Conservation (phyloP, 1,140 invertebrate genomes). For the Brachionus asplanchnoidis region DNA sequence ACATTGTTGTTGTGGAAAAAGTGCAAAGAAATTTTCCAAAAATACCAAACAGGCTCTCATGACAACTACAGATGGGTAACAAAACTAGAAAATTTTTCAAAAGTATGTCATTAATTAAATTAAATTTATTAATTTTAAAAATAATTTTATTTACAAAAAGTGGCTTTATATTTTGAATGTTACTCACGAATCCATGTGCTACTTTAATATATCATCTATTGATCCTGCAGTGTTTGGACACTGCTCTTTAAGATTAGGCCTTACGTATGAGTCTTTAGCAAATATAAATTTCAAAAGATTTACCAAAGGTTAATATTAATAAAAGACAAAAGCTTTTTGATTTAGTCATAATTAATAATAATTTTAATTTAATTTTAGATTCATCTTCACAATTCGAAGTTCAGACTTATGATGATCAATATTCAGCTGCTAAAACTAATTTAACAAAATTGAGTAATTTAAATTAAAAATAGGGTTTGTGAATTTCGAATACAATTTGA, state of each 20-base stretch:
- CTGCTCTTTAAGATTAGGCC: constrained; percentile 53
- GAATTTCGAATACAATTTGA: too few relatives aligned
- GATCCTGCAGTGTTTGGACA: constrained; percentile 54
- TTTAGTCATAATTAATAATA: too few relatives aligned
- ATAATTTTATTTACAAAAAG: constrained; percentile 45
- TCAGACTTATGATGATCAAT: constrained; percentile 31
- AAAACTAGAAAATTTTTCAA: constrained; percentile 51
- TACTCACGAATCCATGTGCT: constrained; percentile 51
- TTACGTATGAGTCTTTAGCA: constrained; percentile 54
- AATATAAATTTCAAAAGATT: neutral
- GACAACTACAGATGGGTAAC: constrained; percentile 53
- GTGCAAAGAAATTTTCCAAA: constrained; percentile 54
- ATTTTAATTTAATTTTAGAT: neutral
- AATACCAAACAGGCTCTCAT: constrained; percentile 54
- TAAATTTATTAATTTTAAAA: neutral
- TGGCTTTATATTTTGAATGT: constrained; percentile 56
- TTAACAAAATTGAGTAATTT: constrained; percentile 31
- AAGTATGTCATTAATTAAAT: neutral
- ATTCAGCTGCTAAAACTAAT: neutral
- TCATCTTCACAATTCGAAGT: constrained; percentile 17
- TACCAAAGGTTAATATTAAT: neutral
- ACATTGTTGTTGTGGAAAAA: constrained; percentile 54
- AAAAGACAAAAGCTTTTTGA: neutral
- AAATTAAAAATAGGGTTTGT: neutral
- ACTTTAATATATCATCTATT: constrained; percentile 53